phyloP scores from a whole-genome alignment of 2,113 vertebrate genomes.

The Entomyzon cyanotis region DNA sequence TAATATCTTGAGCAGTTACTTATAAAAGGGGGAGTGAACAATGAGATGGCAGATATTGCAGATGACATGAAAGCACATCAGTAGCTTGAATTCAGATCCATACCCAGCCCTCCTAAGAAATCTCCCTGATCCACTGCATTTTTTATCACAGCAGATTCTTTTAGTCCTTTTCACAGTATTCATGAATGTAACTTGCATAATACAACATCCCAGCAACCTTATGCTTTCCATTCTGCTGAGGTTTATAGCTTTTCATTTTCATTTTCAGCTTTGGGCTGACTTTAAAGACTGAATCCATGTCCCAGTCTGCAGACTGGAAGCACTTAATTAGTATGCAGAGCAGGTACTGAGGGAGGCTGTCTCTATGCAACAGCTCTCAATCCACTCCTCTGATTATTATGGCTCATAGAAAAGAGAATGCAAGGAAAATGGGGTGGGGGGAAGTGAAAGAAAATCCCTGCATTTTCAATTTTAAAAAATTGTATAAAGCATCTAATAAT shows the following conservation, averaged over 20 bases:
- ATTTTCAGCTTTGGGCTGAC: slow-evolving; percentile 43
- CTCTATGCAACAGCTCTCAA: slow-evolving; percentile 58
- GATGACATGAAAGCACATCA: background rate
- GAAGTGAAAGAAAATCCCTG: background rate
- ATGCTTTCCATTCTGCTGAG: slow-evolving; percentile 51
- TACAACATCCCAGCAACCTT: slow-evolving; percentile 13
- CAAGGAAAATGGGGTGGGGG: background rate
- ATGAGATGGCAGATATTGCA: slow-evolving; percentile 25
- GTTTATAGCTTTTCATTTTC: slow-evolving; percentile 59
- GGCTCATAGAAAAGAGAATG: background rate
- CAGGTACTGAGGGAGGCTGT: slow-evolving; percentile 54
- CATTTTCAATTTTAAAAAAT: background rate
- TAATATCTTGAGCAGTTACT: slow-evolving; percentile 11
- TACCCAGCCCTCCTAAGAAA: background rate
- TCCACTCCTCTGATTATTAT: slow-evolving; percentile 38
- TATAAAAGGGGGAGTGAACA: background rate
- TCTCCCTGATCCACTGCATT: background rate
- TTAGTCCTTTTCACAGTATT: slow-evolving; percentile 29
- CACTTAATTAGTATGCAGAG: slow-evolving; percentile 52
- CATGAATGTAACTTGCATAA: slow-evolving; percentile 22
- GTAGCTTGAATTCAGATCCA: slow-evolving; percentile 16
- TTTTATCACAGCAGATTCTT: slow-evolving; percentile 37
- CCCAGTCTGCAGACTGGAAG: slow-evolving; percentile 50
- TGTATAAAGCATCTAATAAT: background rate
- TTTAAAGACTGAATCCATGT: slow-evolving; percentile 39